A percentile compares a stretch with the other conserved stretches of the same genome.
Conservation (phyloP, 2,113 vertebrate species). For the Hoplias malabaricus region DNA sequence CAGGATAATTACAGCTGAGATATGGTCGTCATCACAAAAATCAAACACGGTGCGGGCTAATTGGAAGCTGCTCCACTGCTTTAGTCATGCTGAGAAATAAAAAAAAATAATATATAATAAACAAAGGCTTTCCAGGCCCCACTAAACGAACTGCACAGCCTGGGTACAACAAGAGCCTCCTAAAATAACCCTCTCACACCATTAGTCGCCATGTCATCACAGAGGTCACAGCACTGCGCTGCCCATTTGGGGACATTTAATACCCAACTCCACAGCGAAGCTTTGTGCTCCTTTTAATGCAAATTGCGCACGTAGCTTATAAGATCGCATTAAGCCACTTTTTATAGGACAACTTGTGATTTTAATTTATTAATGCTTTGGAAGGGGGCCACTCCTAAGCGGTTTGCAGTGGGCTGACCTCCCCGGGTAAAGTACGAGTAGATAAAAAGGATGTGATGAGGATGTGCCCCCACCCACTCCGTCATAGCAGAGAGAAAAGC, state of each 20-base stretch:
- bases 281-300: constrained; percentile 53
- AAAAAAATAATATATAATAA: neutral
- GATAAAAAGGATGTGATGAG: constrained; percentile 34
- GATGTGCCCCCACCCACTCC: no score
- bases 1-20: constrained; percentile 76
- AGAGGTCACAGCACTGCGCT: constrained; percentile 63
- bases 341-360: constrained; percentile 58
- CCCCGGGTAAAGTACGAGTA: constrained; percentile 40
- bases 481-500: constrained; percentile 39
- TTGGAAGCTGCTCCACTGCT: constrained; percentile 68
- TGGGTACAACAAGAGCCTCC: constrained; percentile 50
- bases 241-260: constrained; percentile 66
- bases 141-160: constrained; percentile 64
- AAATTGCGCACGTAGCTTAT: constrained; percentile 53
- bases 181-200: constrained; percentile 67
- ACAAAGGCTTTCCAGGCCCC: constrained; percentile 58
- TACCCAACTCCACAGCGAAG: constrained; percentile 51
- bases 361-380: constrained; percentile 59
- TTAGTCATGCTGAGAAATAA: constrained; percentile 51
- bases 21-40: constrained; percentile 76
- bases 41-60: constrained; percentile 71
- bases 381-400: constrained; percentile 55
- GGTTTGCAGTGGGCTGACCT: constrained; percentile 57
- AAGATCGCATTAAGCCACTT: constrained; percentile 50
- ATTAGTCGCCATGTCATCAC: constrained; percentile 66